These are phyloP conservation scores for Melanitta fusca DNA, from an alignment of 2,797 vertebrate species.

Conservation along the genomic window DNA sequence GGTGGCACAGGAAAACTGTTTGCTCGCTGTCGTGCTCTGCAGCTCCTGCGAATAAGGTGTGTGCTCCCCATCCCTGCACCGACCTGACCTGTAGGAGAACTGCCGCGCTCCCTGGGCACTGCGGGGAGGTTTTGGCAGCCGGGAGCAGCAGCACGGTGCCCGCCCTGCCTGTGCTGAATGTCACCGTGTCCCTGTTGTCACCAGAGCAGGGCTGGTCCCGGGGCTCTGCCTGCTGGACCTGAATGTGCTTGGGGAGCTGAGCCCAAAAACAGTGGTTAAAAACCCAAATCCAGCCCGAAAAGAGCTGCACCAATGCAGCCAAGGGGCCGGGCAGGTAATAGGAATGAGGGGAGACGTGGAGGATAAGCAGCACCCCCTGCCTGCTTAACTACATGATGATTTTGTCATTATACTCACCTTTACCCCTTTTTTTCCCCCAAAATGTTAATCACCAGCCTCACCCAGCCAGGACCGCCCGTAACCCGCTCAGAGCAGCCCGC, in stretches of 20 bases:
- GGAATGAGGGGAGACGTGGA: not conserved
- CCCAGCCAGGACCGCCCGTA: rapidly evolving
- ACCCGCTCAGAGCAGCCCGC: rapidly evolving
- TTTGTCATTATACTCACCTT: not conserved
- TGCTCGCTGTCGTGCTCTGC: not conserved
- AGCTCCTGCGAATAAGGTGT: not conserved
- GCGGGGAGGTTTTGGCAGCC: not conserved
- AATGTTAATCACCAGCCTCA: not conserved
- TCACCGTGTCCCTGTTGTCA: not conserved
- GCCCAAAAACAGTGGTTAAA: not conserved
- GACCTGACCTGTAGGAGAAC: not conserved
- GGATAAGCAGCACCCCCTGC: not conserved
- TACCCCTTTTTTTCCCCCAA: not conserved
- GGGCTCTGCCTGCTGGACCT: not conserved
- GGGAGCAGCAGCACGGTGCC: not conserved
- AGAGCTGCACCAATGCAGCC: rapidly evolving
- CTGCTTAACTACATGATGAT: not conserved
- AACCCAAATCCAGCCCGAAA: not conserved
- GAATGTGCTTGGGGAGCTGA: not conserved
- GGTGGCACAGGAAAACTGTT: rapidly evolving
- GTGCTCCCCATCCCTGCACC: not conserved
- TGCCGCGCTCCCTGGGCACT: rapidly evolving
- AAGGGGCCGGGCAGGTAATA: rapidly evolving
- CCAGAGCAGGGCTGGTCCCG: no score
- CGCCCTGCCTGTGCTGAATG: not conserved